phyloP scores from a whole-genome alignment of 2,797 vertebrate genomes.

The Phoxinus dragarum region DNA sequence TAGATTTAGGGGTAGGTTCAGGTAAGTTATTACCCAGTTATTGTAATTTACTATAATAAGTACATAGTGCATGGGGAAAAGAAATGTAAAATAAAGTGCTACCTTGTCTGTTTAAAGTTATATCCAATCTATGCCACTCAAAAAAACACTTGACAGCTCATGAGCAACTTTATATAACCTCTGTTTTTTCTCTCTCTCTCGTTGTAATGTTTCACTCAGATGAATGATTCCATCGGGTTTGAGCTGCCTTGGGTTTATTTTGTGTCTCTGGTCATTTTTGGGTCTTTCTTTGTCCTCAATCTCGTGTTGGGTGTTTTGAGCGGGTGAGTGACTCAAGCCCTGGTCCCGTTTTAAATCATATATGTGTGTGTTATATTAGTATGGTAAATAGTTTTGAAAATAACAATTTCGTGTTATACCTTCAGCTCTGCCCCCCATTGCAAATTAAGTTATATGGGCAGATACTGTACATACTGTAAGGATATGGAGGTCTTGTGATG shows the following conservation, averaged over 20 bases:
- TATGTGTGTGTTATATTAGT: neutral
- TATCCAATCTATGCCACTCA: neutral
- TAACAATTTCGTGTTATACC: neutral
- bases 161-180: neutral
- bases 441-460: neutral
- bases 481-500: neutral
- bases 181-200: neutral
- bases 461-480: neutral
- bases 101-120: neutral
- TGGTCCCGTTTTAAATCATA: neutral
- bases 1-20: no score
- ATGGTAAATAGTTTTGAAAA: neutral
- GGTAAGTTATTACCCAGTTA: no score
- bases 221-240: slow-evolving; percentile 98
- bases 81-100: no score
- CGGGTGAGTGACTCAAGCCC: slow-evolving; percentile 82
- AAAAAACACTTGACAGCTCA: neutral
- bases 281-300: slow-evolving; percentile 99
- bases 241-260: slow-evolving; percentile 99
- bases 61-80: no score
- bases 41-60: no score
- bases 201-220: slow-evolving; percentile 76
- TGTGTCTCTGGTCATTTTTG: slow-evolving; percentile 98
- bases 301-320: slow-evolving; percentile 99
- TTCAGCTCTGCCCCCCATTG: neutral